Evolutionary conservation across 1,140 invertebrate genomes (phyloP), one percentile per base, ranked within the genome.

Genomic region (Pseudomyrmex dendroicus): DNA sequence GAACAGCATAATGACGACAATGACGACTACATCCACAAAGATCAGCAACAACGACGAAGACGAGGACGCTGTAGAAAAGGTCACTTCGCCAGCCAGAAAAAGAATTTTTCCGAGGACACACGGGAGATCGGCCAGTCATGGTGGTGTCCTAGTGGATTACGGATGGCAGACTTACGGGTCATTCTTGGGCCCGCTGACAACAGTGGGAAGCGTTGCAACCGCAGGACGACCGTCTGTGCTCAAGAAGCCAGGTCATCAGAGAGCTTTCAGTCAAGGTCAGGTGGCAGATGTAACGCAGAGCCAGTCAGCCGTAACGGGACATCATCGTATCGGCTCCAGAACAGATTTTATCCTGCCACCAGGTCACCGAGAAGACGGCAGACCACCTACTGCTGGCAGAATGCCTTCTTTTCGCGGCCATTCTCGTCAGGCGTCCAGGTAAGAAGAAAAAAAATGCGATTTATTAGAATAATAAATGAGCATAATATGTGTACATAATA

Each of bases 281-380:
- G 97, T 98, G 72, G 95, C 95, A 12, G 96, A 97, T 85, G 89
- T 94, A 54, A 67, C 73, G 44, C 88, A 94, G 0, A 94, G 95
- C 35, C 94, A 94, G 25, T 83, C 91, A 76, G 89, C 93, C 77
- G 91, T 94, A 22, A 94, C 94, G 22, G 97, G 97, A 1, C 97
- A 98, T 94, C 97, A 96, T 88, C 95, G 97, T 15, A 96, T 97
- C n/a, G 96, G 96, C 46, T 98, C 97, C 82, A 97, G 96, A 90
- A 98, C 98, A 1, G 97, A 98, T 88, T 98, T 98, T 89, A 98
- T 98, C 61, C 94, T 98, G 46, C 98, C 98, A 1, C 96, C 97
- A 0, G 96, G 96, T 1, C 97, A 98, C 91, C 91, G 94, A 22
- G 94, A 96, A 95, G 90, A 96, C 95, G 82, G 94, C 87, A 57